Evolutionary conservation across 2,888 invertebrate genomes (phyloP).

Genomic region (Lasius fuliginosus): DNA sequence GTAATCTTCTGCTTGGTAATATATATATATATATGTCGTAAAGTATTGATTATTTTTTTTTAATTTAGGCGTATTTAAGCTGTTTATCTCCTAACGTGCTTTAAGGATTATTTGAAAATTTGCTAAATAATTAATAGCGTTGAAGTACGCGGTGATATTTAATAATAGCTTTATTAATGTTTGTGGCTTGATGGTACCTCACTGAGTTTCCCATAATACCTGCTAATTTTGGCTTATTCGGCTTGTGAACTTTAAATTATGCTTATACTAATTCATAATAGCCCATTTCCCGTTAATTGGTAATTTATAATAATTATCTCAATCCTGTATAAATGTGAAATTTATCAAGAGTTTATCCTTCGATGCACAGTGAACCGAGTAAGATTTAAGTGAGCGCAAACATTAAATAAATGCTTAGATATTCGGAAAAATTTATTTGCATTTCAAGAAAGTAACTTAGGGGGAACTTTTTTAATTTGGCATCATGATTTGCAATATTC

Average conservation of each 20-base stretch:
- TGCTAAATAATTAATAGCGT: background rate
- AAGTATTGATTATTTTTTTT: background rate
- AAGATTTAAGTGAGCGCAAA: background rate
- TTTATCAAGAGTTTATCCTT: constrained; percentile 15
- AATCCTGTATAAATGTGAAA: constrained; percentile 3
- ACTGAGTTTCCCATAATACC: background rate
- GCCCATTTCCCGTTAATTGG: no score
- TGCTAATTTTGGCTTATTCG: constrained; percentile 14
- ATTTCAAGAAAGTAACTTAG: background rate
- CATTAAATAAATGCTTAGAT: background rate
- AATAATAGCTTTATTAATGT: background rate
- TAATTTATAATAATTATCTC: background rate
- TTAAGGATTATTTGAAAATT: background rate
- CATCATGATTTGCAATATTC: background rate
- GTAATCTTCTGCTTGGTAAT: background rate
- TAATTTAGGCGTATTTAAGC: background rate
- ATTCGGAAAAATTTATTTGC: background rate
- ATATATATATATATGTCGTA: no score
- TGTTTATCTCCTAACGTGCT: background rate
- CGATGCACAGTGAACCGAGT: background rate
- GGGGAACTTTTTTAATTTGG: background rate
- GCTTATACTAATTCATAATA: background rate
- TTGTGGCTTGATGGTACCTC: background rate
- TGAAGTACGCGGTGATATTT: background rate
- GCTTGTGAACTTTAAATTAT: constrained; percentile 15